A percentile compares a stretch with the other conserved stretches of the same genome.
Evolutionary conservation across 1,140 invertebrate genomes (phyloP).

Genomic region (Drosophila parvula): DNA sequence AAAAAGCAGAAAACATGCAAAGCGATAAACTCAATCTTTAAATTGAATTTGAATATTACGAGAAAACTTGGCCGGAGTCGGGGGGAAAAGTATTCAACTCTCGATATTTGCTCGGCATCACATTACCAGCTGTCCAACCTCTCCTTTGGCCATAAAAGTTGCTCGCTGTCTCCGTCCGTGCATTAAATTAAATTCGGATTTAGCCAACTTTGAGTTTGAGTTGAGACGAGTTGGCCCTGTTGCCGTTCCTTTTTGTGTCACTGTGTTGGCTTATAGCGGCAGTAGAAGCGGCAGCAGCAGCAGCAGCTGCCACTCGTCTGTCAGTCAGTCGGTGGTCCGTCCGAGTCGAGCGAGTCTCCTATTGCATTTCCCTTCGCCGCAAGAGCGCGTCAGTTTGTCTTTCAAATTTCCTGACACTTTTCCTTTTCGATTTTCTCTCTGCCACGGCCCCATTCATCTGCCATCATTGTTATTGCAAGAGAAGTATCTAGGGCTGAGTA

Average conservation of each 20-base stretch:
- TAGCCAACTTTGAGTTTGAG: constrained; percentile 69
- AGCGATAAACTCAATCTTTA: constrained; percentile 78
- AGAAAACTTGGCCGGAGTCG: constrained; percentile 14
- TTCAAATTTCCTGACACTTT: constrained; percentile 66
- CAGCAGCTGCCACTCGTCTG: constrained; percentile 61
- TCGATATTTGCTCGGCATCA: constrained; percentile 77
- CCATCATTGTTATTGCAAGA: constrained; percentile 25
- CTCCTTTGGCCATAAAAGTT: constrained; percentile 67
- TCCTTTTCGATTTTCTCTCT: constrained; percentile 48
- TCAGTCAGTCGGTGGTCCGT: constrained; percentile 42
- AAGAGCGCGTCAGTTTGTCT: constrained; percentile 64
- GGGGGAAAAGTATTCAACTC: constrained; percentile 46
- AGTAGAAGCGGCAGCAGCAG: constrained; percentile 18
- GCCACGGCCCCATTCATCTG: constrained; percentile 15
- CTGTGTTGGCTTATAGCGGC: constrained; percentile 47
- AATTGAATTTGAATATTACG: constrained; percentile 82
- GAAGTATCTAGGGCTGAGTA: constrained; percentile 9
- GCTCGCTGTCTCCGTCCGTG: constrained; percentile 70
- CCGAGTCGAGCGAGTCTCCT: constrained; percentile 9
- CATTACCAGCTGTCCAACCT: constrained; percentile 71
- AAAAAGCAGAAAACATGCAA: constrained; percentile 72
- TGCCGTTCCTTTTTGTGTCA: constrained; percentile 66
- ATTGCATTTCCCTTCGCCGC: constrained; percentile 67
- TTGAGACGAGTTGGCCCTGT: constrained; percentile 32
- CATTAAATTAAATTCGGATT: constrained; percentile 83